phyloP scores from a whole-genome alignment of 2,888 invertebrate species.

The Diarsia dahlii region DNA sequence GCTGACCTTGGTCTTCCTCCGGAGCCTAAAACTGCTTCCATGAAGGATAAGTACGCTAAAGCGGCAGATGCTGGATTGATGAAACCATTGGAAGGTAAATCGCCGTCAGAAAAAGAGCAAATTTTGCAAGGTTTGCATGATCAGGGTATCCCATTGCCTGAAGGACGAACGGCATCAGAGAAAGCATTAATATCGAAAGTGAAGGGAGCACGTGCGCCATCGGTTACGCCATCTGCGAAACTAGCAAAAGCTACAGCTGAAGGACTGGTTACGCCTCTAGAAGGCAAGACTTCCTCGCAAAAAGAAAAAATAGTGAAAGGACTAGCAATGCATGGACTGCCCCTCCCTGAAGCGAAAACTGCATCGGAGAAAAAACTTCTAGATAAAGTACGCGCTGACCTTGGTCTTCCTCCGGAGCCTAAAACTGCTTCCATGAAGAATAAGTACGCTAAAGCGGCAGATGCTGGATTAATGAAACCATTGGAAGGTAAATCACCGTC shows the following conservation, averaged over 20 bases:
- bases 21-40: background rate
- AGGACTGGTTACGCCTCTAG: conserved; percentile 11
- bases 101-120: conserved; percentile 9
- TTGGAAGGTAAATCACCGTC: background rate
- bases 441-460: conserved; percentile 6
- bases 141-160: conserved; percentile 24
- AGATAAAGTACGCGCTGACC: conserved; percentile 8
- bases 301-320: conserved; percentile 8
- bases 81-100: conserved; percentile 17
- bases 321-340: conserved; percentile 14
- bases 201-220: background rate
- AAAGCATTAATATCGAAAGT: background rate
- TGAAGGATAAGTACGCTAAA: background rate
- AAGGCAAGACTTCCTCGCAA: background rate
- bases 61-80: conserved; percentile 8
- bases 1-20: conserved; percentile 7
- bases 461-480: background rate
- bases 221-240: background rate
- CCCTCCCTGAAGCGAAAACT: conserved; percentile 1
- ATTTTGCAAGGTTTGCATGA: conserved; percentile 15
- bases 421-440: conserved; percentile 18
- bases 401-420: conserved; percentile 24
- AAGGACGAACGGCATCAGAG: conserved; percentile 28
- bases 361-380: background rate
- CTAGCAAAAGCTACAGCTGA: conserved; percentile 1